Evolutionary conservation across 2,888 invertebrate genomes (phyloP).

Genomic region (Nomada ferruginata): DNA sequence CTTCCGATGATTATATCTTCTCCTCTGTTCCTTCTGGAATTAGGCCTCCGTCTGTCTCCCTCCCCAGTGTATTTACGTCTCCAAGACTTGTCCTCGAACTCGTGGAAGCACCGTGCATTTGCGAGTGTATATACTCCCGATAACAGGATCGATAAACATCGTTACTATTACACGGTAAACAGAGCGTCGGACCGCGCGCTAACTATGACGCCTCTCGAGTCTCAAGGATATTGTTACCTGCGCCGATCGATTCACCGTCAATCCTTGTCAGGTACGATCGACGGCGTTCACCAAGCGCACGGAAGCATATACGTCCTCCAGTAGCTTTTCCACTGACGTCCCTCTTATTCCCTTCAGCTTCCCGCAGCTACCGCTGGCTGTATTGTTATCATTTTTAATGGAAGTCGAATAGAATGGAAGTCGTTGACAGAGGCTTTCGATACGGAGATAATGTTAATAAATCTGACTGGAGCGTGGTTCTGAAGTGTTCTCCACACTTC

Average conservation of each 20-base stretch:
- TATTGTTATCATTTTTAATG: too few relatives aligned
- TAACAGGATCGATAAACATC: conserved; percentile 83
- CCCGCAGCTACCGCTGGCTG: not conserved
- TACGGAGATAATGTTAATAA: too few relatives aligned
- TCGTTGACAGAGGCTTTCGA: too few relatives aligned
- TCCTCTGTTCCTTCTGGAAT: conserved; percentile 39
- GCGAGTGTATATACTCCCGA: conserved; percentile 70
- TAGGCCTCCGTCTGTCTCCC: conserved; percentile 42
- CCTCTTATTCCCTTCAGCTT: too few relatives aligned
- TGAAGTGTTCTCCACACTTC: too few relatives aligned
- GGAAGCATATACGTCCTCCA: conserved; percentile 15
- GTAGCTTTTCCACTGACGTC: not conserved
- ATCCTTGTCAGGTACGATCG: conserved; percentile 57
- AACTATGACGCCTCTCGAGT: conserved; percentile 74
- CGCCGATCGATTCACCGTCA: conserved; percentile 63
- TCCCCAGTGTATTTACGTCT: conserved; percentile 66
- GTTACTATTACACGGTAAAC: conserved; percentile 79
- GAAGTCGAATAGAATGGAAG: too few relatives aligned
- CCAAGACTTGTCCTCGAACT: conserved; percentile 56
- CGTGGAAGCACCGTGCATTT: conserved; percentile 58
- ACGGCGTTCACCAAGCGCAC: conserved; percentile 4
- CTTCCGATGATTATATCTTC: too few relatives aligned
- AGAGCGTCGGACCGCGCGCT: conserved; percentile 72
- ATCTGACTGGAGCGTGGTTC: too few relatives aligned
- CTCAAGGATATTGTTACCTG: conserved; percentile 76